Conservation (phyloP, 2,797 vertebrate genomes). For the Steatocranus sp. region DNA sequence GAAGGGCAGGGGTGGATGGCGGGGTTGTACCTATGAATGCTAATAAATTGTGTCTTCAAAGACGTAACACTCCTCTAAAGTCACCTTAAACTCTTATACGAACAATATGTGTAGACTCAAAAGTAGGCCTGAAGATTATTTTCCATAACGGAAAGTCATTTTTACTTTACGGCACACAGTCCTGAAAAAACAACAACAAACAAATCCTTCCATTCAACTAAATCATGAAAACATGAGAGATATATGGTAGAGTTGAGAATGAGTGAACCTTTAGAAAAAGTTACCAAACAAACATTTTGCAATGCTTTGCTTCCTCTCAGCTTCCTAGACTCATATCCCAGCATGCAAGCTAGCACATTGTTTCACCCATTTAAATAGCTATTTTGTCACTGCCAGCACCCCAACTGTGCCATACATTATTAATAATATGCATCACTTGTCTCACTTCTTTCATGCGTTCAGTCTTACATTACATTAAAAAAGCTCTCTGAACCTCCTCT, state of each 20-base stretch:
- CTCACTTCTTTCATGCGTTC: background rate
- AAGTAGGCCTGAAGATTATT: slow-evolving; percentile 4
- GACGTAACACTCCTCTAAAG: slow-evolving; percentile 8
- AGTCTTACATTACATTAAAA: background rate
- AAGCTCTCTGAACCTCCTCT: background rate
- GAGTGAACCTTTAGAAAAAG: background rate
- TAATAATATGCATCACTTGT: background rate
- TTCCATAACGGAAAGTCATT: background rate
- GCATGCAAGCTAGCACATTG: background rate
- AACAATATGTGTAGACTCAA: slow-evolving; percentile 4
- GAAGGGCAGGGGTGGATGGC: background rate
- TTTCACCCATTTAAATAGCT: background rate
- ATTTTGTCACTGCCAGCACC: background rate
- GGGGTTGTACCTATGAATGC: slow-evolving; percentile 47
- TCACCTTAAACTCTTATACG: slow-evolving; percentile 36
- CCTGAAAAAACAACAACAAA: background rate
- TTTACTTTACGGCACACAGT: background rate
- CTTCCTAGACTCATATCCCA: background rate
- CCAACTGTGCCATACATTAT: background rate
- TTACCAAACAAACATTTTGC: background rate
- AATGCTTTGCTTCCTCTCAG: background rate
- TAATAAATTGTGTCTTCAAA: slow-evolving; percentile 59
- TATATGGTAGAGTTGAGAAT: background rate
- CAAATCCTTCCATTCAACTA: background rate
- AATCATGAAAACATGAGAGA: background rate